phyloP scores from a whole-genome alignment of 2,797 vertebrate genomes.

The Botia almorhae region DNA sequence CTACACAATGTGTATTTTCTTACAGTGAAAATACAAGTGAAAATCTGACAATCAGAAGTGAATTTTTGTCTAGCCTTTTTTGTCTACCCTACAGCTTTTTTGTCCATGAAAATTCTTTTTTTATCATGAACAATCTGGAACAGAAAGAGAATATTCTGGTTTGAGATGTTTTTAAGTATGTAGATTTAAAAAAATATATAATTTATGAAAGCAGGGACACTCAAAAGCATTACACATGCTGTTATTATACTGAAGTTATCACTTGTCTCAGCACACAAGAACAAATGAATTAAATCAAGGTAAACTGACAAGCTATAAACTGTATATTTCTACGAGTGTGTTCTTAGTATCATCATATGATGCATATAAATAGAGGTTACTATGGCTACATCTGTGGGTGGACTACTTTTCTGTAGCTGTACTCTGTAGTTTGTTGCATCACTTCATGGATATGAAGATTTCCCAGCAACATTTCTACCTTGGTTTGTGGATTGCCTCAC shows the following conservation, averaged over 20 bases:
- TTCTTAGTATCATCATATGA: conserved; percentile 6
- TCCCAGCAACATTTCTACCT: background rate
- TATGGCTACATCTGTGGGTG: conserved; percentile 22
- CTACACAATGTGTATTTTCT: too few relatives aligned
- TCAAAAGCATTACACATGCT: background rate
- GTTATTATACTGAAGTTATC: background rate
- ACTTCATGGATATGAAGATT: background rate
- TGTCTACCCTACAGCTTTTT: background rate
- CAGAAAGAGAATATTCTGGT: background rate
- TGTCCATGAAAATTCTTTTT: background rate
- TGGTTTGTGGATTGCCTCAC: background rate
- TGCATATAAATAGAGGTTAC: conserved; percentile 22
- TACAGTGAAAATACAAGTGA: too few relatives aligned
- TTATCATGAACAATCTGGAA: background rate
- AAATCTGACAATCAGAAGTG: too few relatives aligned
- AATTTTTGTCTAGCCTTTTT: background rate
- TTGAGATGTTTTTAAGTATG: background rate
- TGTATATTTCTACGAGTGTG: background rate
- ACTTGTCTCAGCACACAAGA: background rate
- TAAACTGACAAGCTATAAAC: background rate
- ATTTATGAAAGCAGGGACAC: background rate
- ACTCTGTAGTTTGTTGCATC: background rate
- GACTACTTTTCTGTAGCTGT: background rate
- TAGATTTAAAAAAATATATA: background rate
- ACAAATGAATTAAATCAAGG: conserved; percentile 8